Conservation (phyloP, 2,888 invertebrate species). For the Eilema depressum region DNA sequence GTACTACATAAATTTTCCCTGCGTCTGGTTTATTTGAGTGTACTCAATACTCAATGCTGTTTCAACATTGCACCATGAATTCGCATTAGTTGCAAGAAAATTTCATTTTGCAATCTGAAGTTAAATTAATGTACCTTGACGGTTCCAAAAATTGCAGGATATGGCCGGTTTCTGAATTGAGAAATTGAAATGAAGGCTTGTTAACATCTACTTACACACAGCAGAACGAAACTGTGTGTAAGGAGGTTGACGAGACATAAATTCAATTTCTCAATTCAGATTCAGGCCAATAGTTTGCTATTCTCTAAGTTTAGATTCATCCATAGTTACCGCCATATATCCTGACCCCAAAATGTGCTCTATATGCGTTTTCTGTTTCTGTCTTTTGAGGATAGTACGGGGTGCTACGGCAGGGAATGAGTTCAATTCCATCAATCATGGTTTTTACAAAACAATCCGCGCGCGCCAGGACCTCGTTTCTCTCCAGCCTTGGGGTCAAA, state of each 20-base stretch:
- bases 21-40: slow-evolving; percentile 33
- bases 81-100: slow-evolving; percentile 25
- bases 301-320: not conserved
- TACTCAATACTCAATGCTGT: not conserved
- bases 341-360: no score
- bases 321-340: no score
- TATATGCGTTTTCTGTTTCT: no score
- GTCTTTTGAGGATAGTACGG: no score
- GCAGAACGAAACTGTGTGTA: not conserved
- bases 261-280: not conserved
- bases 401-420: no score
- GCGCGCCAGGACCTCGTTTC: no score
- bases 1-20: slow-evolving; percentile 34
- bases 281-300: not conserved
- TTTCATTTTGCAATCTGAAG: slow-evolving; percentile 15
- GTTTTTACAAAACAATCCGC: no score
- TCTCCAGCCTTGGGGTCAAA: no score
- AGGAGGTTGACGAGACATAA: not conserved
- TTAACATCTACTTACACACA: not conserved
- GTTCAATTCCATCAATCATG: no score
- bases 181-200: not conserved
- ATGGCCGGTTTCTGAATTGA: not conserved
- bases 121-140: slow-evolving; percentile 32
- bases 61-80: slow-evolving; percentile 11
- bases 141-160: slow-evolving; percentile 7